phyloP scores from a whole-genome alignment of 2,888 invertebrate species.

The Prenolepis imparis region DNA sequence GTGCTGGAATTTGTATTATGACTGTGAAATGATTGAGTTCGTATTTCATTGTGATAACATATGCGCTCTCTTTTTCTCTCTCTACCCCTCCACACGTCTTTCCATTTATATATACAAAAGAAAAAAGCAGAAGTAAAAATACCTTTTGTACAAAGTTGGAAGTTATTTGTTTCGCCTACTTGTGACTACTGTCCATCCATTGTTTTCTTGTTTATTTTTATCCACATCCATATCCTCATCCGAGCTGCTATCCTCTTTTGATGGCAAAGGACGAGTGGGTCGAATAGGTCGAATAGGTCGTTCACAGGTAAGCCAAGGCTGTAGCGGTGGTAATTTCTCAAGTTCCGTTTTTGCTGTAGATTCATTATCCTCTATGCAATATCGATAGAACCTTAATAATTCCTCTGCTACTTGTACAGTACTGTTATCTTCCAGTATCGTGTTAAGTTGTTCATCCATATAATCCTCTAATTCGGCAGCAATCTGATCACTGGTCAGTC shows the following conservation, averaged over 20 bases:
- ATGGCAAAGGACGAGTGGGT: neutral
- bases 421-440: constrained; percentile 82
- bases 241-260: constrained; percentile 49
- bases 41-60: constrained; percentile 11
- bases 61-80: constrained; percentile 23
- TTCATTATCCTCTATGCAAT: constrained; percentile 74
- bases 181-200: constrained; percentile 81
- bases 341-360: constrained; percentile 72
- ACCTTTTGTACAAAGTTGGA: constrained; percentile 46
- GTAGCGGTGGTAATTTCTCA: constrained; percentile 78
- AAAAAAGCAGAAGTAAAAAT: constrained; percentile 40
- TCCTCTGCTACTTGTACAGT: constrained; percentile 81
- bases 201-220: constrained; percentile 66
- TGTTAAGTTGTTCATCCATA: constrained; percentile 80
- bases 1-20: constrained; percentile 50
- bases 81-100: neutral
- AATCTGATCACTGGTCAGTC: constrained; percentile 76
- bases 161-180: constrained; percentile 78
- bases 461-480: constrained; percentile 81
- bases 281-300: constrained; percentile 45
- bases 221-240: constrained; percentile 64
- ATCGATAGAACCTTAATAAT: constrained; percentile 79
- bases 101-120: constrained; percentile 48
- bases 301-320: constrained; percentile 77
- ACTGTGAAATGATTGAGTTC: constrained; percentile 18